phyloP scores from a whole-genome alignment of 2,888 invertebrate species.

The Lasioglossum pauxillum region DNA sequence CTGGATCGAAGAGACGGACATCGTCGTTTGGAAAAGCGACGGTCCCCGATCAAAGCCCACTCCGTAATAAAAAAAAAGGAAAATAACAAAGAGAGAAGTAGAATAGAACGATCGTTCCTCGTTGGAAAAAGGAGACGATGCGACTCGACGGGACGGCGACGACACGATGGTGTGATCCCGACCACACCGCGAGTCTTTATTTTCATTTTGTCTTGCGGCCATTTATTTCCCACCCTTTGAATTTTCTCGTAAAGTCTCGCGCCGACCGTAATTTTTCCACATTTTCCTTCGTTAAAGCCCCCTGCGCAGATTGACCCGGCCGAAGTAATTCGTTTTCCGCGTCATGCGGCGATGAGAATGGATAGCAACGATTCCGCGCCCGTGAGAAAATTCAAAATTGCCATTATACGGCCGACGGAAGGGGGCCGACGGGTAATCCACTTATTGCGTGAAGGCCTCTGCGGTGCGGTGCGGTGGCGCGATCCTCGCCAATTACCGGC shows the following conservation, averaged over 20 bases:
- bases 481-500: constrained; percentile 18
- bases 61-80: neutral
- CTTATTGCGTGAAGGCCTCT: constrained; percentile 16
- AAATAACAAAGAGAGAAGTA: neutral
- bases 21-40: neutral
- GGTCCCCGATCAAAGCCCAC: neutral
- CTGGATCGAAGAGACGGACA: neutral
- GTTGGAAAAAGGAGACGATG: neutral
- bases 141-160: too few species aligned
- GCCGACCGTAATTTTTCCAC: constrained; percentile 47
- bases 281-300: constrained; percentile 50
- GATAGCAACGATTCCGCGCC: constrained; percentile 23
- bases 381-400: constrained; percentile 39
- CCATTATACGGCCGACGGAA: constrained; percentile 14
- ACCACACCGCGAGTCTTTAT: constrained; percentile 19
- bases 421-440: constrained; percentile 12
- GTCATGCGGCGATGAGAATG: constrained; percentile 27
- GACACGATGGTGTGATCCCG: neutral
- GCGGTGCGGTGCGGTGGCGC: neutral
- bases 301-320: constrained; percentile 29
- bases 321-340: constrained; percentile 30
- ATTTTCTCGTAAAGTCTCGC: constrained; percentile 19
- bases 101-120: neutral
- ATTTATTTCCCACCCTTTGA: constrained; percentile 26
- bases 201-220: constrained; percentile 25